A percentile compares a stretch with the other conserved stretches of the same genome.
These are phyloP conservation scores for human DNA, from an alignment of 2,113 vertebrate genomes.

Conservation along the genomic window DNA sequence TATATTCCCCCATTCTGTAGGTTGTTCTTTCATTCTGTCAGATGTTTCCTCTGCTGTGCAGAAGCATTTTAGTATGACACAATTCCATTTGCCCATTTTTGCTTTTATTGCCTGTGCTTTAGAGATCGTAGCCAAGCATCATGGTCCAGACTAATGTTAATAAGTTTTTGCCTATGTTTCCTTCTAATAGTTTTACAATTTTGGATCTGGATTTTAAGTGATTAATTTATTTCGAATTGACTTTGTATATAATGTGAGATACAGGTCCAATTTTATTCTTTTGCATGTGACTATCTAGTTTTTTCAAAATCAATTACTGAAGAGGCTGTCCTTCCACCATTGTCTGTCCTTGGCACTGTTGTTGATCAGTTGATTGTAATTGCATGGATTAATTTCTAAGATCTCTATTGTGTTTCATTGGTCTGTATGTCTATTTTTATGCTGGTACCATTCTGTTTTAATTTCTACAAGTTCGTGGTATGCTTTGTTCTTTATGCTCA, in stretches of 20 bases:
- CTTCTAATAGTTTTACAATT: not conserved
- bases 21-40: not conserved
- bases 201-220: not conserved
- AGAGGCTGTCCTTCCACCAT: not conserved
- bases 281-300: not conserved
- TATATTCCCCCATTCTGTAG: not conserved
- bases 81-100: not conserved
- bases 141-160: not conserved
- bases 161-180: not conserved
- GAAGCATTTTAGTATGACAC: not conserved
- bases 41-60: not conserved
- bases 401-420: not conserved
- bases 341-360: not conserved
- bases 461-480: not conserved
- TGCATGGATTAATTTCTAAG: not conserved
- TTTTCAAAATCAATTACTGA: not conserved
- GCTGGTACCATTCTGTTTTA: not conserved
- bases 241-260: not conserved
- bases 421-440: not conserved
- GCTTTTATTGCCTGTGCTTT: not conserved
- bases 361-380: not conserved
- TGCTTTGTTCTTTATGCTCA: not conserved
- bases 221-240: not conserved
- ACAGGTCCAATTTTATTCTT: not conserved
- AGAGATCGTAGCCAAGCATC: not conserved